phyloP scores from a whole-genome alignment of 2,113 vertebrate species.

The Cyanoramphus novaezelandiae region DNA sequence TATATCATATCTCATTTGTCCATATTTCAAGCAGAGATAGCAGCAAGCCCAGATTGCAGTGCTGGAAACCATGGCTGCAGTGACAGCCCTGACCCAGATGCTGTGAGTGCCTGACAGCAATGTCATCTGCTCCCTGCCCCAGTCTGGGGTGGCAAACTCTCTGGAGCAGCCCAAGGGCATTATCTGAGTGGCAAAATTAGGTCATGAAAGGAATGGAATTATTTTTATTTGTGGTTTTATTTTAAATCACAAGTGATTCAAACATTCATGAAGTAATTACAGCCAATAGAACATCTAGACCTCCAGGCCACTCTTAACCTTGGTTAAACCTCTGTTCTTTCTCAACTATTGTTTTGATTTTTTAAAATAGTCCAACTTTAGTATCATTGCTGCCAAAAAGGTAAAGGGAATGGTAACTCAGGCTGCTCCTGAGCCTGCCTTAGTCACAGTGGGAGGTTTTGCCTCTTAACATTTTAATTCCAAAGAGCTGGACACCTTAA shows the following conservation, averaged over 20 bases:
- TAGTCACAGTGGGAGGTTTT: not conserved
- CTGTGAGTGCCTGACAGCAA: not conserved
- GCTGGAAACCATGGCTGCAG: fast-evolving
- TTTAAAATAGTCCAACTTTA: not conserved
- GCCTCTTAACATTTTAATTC: not conserved
- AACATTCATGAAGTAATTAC: slow-evolving; percentile 24
- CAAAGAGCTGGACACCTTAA: not conserved
- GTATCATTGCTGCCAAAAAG: not conserved
- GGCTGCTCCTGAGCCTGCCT: not conserved
- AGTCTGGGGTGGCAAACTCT: not conserved
- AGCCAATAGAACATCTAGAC: slow-evolving; percentile 42
- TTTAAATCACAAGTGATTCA: not conserved
- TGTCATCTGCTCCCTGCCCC: not conserved
- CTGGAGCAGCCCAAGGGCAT: not conserved
- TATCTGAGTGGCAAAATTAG: not conserved
- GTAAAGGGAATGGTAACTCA: not conserved
- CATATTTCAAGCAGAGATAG: not conserved
- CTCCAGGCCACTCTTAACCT: slow-evolving; percentile 54
- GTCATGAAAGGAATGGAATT: slow-evolving; percentile 20
- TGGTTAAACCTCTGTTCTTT: not conserved
- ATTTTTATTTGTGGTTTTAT: not conserved
- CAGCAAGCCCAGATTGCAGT: not conserved
- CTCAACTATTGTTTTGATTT: not conserved
- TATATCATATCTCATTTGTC: no score
- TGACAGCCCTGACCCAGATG: not conserved